Evolutionary conservation across 2,888 invertebrate species (phyloP).

Genomic region (Carcina quercana): DNA sequence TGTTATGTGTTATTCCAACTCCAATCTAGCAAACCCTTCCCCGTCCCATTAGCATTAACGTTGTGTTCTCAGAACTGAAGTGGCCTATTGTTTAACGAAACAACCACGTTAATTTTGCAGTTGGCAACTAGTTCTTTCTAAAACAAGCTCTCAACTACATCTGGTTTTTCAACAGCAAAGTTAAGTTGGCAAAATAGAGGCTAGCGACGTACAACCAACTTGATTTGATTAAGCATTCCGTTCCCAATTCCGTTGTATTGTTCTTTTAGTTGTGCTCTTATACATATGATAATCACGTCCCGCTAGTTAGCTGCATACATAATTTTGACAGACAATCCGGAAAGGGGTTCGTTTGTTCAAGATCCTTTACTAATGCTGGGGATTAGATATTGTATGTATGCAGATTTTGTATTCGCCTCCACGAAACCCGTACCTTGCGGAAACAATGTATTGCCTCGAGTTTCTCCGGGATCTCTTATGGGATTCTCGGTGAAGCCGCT

Average conservation of each 20-base stretch:
- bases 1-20: no score
- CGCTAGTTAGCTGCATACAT: constrained; percentile 1
- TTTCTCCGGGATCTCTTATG: no score
- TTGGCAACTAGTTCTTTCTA: constrained; percentile 10
- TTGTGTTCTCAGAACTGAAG: constrained; percentile 39
- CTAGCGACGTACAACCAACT: constrained; percentile 36
- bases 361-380: no score
- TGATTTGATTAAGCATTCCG: constrained; percentile 52
- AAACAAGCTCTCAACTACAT: constrained; percentile 18
- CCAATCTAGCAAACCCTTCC: constrained; percentile 25
- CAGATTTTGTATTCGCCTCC: no score
- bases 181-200: constrained; percentile 14
- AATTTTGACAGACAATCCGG: not conserved
- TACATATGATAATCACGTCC: constrained; percentile 2
- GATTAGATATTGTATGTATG: no score
- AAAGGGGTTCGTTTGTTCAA: no score
- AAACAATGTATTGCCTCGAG: no score
- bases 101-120: constrained; percentile 17
- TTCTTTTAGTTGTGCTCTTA: constrained; percentile 22
- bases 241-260: constrained; percentile 35
- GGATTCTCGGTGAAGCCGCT: no score
- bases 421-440: no score
- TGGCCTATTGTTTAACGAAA: constrained; percentile 45
- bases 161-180: not conserved
- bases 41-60: constrained; percentile 53